Evolutionary conservation across 2,888 invertebrate species (phyloP), one percentile per base, ranked within the genome.

Genomic region (Calliopum simillimum): DNA sequence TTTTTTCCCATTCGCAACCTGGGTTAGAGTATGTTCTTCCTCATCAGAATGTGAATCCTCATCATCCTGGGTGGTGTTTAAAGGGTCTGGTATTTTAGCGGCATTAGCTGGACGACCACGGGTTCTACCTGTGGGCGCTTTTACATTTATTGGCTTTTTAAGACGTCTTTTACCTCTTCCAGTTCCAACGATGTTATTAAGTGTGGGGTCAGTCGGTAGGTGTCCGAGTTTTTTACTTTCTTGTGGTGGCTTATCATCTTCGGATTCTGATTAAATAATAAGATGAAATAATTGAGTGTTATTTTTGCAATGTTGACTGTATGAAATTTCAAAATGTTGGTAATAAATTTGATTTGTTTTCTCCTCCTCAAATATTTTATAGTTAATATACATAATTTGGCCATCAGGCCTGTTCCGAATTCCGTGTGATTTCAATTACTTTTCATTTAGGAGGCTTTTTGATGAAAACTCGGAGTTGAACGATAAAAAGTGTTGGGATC

Each of bases 141-240:
- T 66, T 11, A 41, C 74, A 64, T 73, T 70, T 4, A 63, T 69
- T 2, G 21, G 55, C 70, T 82, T 81, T 56, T 77, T 82, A 2
- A 84, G 82, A 1, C 82, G 80, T 1, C 82, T 84, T 44, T 73
- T 73, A 1, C 84, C 81, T 14, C 81, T 81, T 12, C 82, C 82
- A 11, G 81, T 78, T 14, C 76, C 75, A 6, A 58, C 64, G 67
- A 83, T 82, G 55, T 83, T 83, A 13, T 83, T 73, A 44, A 76
- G 79, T 2, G 79, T 72, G 11, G 78, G 78, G 12, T 82, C 80
- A 19, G 81, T 75, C 4, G 77, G 0, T 0, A 84, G 84, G 1
- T 84, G 80, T n/a, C 84, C 82, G 14, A 80, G 73, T 0, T 81
- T 75, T n/a, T 79, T 80, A 21, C 68, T 75, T 1, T 77, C 79